Percentiles rank a stretch among this genome's conserved stretches.
These are phyloP conservation scores for Brachypalpus laphriformis DNA, from an alignment of 2,888 invertebrate species.

Conservation along the genomic window DNA sequence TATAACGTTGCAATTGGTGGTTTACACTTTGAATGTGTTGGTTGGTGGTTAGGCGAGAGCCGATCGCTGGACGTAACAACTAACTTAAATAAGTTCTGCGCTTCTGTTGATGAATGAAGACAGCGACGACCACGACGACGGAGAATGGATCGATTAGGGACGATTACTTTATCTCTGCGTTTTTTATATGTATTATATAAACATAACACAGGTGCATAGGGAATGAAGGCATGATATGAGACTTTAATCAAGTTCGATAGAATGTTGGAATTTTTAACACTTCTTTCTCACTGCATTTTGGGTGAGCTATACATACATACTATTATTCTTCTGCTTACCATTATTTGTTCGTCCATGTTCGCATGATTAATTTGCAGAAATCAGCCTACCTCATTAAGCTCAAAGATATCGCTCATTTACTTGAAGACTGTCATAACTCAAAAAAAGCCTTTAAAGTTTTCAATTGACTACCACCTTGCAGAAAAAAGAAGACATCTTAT, in stretches of 20 bases:
- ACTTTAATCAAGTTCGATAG: constrained; percentile 25
- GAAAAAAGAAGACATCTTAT: too few relatives aligned
- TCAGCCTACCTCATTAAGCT: too few relatives aligned
- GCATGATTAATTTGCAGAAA: too few relatives aligned
- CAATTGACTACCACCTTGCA: too few relatives aligned
- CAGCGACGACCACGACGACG: too few relatives aligned
- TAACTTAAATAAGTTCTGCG: constrained; percentile 53
- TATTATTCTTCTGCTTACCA: too few relatives aligned
- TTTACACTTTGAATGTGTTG: constrained; percentile 45
- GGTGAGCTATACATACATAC: too few relatives aligned
- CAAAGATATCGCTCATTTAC: too few relatives aligned
- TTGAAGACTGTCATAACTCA: too few relatives aligned
- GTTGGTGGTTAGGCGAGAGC: constrained; percentile 22
- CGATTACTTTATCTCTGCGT: constrained; percentile 29
- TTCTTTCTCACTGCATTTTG: constrained; percentile 43
- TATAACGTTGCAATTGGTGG: constrained; percentile 50
- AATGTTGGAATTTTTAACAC: constrained; percentile 47
- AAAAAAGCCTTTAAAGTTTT: too few relatives aligned
- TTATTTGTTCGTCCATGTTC: too few relatives aligned
- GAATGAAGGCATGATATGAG: constrained; percentile 11
- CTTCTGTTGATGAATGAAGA: constrained; percentile 67
- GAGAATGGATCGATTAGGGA: constrained; percentile 33
- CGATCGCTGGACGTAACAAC: background rate
- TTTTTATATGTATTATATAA: constrained; percentile 4
- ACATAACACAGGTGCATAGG: background rate